A percentile compares a stretch with the other conserved stretches of the same genome.
Conservation (phyloP, 2,113 vertebrate species). For the Brienomyrus brachyistius region DNA sequence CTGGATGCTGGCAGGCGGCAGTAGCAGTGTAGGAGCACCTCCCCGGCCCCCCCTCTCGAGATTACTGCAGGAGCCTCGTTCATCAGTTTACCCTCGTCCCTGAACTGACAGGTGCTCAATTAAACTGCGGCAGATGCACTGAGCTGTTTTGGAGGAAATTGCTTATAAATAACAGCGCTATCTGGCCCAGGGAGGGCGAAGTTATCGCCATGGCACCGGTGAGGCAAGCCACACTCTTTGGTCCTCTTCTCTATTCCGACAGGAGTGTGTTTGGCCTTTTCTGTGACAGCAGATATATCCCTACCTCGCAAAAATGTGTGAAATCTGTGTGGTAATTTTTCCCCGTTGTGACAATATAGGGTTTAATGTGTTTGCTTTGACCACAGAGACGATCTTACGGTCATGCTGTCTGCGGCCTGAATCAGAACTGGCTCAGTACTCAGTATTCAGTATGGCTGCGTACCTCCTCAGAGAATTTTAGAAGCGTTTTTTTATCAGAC, state of each 20-base stretch:
- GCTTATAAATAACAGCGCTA: slow-evolving; percentile 44
- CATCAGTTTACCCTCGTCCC: slow-evolving; percentile 4
- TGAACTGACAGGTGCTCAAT: slow-evolving; percentile 15
- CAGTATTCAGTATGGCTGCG: not conserved
- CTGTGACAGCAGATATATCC: not conserved
- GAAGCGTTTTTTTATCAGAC: not conserved
- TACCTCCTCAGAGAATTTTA: not conserved
- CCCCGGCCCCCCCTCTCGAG: slow-evolving; percentile 44
- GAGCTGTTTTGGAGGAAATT: slow-evolving; percentile 22
- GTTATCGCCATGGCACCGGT: slow-evolving; percentile 29
- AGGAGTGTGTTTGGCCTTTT: not conserved
- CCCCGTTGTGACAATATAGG: not conserved
- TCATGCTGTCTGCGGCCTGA: not conserved
- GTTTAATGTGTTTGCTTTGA: not conserved
- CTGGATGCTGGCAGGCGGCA: not conserved
- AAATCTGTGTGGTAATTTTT: not conserved
- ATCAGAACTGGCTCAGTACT: not conserved
- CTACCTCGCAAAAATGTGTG: not conserved
- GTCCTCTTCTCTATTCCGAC: not conserved
- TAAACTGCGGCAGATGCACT: slow-evolving; percentile 29
- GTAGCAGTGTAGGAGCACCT: not conserved
- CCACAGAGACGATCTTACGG: not conserved
- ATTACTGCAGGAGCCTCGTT: slow-evolving; percentile 42
- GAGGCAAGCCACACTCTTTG: not conserved
- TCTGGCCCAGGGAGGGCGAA: slow-evolving; percentile 28